Evolutionary conservation across 1,140 invertebrate species (phyloP).

Genomic region (Drosophila mayri): DNA sequence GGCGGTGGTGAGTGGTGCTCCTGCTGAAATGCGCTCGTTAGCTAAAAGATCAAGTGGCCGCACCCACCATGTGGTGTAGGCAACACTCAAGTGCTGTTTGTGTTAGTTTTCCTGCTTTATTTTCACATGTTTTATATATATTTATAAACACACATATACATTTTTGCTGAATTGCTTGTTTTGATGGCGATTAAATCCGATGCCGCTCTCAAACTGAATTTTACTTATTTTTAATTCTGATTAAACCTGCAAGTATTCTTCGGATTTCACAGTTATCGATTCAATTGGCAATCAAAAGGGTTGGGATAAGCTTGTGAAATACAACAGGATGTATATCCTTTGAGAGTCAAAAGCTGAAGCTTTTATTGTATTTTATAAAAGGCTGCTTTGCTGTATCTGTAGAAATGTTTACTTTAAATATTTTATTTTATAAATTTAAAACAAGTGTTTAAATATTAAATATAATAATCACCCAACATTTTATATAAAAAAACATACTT

Average conservation of each 20-base stretch:
- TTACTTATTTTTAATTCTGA: slow-evolving; percentile 7
- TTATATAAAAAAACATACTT: not conserved
- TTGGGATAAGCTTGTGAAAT: not conserved
- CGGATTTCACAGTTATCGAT: slow-evolving; percentile 7
- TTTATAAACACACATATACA: not conserved
- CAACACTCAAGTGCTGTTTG: slow-evolving; percentile 80
- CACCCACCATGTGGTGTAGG: slow-evolving; percentile 53
- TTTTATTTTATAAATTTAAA: not conserved
- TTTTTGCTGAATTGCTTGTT: slow-evolving; percentile 73
- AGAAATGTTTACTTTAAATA: not conserved
- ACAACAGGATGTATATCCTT: not conserved
- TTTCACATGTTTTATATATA: slow-evolving; percentile 12
- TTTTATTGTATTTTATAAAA: not conserved
- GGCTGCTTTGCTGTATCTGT: not conserved
- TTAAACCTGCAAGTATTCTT: slow-evolving; percentile 9
- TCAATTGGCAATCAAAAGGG: slow-evolving; percentile 3
- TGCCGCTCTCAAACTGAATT: slow-evolving; percentile 6
- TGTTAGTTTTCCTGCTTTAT: slow-evolving; percentile 74
- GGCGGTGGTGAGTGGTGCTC: slow-evolving; percentile 32
- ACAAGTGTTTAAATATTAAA: not conserved
- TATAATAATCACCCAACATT: not conserved
- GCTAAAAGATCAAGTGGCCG: slow-evolving; percentile 80
- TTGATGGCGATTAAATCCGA: slow-evolving; percentile 62
- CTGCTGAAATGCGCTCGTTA: slow-evolving; percentile 81
- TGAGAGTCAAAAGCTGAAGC: not conserved